These are phyloP conservation scores for Microchrysa polita DNA, from an alignment of 2,888 invertebrate species.

Conservation along the genomic window DNA sequence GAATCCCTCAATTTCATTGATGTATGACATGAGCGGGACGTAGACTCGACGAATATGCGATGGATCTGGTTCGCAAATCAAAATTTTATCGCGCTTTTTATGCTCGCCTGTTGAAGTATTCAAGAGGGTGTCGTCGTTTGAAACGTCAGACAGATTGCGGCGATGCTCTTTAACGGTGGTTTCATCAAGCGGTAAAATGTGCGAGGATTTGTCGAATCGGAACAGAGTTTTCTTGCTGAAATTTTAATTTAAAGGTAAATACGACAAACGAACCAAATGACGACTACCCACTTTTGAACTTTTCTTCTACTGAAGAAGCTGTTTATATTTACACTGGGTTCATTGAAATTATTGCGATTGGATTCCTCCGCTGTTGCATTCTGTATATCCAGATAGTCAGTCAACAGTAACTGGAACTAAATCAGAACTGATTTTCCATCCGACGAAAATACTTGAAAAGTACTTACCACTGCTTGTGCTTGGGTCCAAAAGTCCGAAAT, in stretches of 20 bases:
- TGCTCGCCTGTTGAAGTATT: slow-evolving; percentile 53
- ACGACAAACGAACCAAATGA: background rate
- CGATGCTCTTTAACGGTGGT: slow-evolving; percentile 59
- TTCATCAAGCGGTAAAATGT: slow-evolving; percentile 49
- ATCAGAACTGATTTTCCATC: background rate
- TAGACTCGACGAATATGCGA: slow-evolving; percentile 81
- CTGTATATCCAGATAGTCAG: slow-evolving; percentile 88
- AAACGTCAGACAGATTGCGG: slow-evolving; percentile 62
- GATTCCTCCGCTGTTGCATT: slow-evolving; percentile 73
- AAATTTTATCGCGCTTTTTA: slow-evolving; percentile 67
- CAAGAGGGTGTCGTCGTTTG: slow-evolving; percentile 59
- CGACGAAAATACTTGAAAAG: background rate
- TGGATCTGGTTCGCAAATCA: slow-evolving; percentile 81
- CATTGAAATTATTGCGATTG: slow-evolving; percentile 64
- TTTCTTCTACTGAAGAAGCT: slow-evolving; percentile 63
- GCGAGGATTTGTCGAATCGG: slow-evolving; percentile 73
- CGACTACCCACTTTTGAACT: slow-evolving; percentile 57
- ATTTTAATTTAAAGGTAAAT: background rate
- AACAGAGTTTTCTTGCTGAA: slow-evolving; percentile 72
- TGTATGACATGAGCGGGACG: slow-evolving; percentile 83
- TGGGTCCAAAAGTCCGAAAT: slow-evolving; percentile 88
- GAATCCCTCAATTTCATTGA: slow-evolving; percentile 82
- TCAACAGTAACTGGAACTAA: slow-evolving; percentile 82
- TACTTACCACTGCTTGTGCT: slow-evolving; percentile 85
- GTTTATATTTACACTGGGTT: slow-evolving; percentile 66